Conservation (phyloP, 1,140 invertebrate genomes). For the Temnothorax curvispinosus region DNA sequence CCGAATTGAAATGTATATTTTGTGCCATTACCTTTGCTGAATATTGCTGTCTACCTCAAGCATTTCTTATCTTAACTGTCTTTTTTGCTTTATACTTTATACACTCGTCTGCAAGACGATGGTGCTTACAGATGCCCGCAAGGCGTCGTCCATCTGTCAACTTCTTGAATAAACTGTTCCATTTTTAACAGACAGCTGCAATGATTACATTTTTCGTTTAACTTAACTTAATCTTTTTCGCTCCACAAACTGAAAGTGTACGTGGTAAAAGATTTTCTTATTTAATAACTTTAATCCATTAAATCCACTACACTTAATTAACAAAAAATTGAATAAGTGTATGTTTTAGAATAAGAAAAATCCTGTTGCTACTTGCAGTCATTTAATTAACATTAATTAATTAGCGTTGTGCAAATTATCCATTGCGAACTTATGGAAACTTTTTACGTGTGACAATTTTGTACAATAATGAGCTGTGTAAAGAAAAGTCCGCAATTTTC, state of each 20-base stretch:
- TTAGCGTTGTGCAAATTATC: neutral
- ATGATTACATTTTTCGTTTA: conserved; percentile 43
- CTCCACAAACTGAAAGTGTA: neutral
- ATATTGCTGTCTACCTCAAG: neutral
- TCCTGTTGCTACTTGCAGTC: neutral
- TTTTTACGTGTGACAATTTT: conserved; percentile 25
- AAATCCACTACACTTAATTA: neutral
- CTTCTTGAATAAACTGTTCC: neutral
- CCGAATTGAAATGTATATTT: neutral
- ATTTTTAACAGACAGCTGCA: conserved; percentile 25
- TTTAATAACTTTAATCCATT: neutral
- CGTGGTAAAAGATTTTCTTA: neutral
- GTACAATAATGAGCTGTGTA: neutral
- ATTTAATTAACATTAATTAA: conserved; percentile 15
- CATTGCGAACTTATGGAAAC: neutral
- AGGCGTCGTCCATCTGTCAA: neutral
- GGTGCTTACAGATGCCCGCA: conserved; percentile 10
- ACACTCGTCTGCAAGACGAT: neutral
- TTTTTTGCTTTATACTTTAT: conserved; percentile 12
- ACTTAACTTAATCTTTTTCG: conserved; percentile 29
- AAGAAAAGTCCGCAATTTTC: neutral
- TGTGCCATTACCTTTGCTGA: neutral
- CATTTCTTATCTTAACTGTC: conserved; percentile 1
- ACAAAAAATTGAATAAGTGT: neutral
- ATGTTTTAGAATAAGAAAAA: neutral